A percentile compares a stretch with the other conserved stretches of the same genome.
phyloP scores from a whole-genome alignment of 2,888 invertebrate genomes.

The Apoda limacodes region DNA sequence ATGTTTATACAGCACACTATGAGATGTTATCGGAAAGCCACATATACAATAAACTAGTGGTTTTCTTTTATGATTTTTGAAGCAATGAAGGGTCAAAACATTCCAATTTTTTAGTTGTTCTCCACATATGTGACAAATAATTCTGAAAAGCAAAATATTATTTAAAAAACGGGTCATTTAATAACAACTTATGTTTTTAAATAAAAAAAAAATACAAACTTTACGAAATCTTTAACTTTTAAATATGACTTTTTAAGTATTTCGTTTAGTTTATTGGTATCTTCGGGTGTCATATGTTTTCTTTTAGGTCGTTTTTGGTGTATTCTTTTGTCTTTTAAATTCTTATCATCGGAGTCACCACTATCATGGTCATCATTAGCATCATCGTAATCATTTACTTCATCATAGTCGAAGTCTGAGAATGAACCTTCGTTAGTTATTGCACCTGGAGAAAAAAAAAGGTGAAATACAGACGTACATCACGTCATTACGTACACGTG shows the following conservation, averaged over 20 bases:
- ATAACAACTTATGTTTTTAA: constrained; percentile 12
- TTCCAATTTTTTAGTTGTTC: constrained; percentile 42
- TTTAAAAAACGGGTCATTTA: not conserved
- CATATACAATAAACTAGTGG: constrained; percentile 46
- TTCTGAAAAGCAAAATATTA: constrained; percentile 28
- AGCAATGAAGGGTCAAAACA: constrained; percentile 36
- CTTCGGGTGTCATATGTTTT: constrained; percentile 23
- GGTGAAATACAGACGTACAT: too few relatives aligned
- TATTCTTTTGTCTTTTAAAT: constrained; percentile 33
- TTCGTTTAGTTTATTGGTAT: not conserved
- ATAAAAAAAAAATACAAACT: constrained; percentile 18
- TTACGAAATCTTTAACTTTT: constrained; percentile 49
- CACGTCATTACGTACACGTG: too few relatives aligned
- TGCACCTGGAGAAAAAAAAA: constrained; percentile 30
- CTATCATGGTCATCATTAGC: constrained; percentile 23
- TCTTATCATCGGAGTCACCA: constrained; percentile 37
- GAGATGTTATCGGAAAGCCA: constrained; percentile 47
- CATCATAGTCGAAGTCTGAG: constrained; percentile 27
- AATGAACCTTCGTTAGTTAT: constrained; percentile 33
- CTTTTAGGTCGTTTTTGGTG: too few relatives aligned
- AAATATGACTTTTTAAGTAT: constrained; percentile 24
- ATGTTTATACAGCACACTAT: constrained; percentile 54
- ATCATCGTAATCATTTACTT: constrained; percentile 24
- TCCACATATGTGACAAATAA: constrained; percentile 43
- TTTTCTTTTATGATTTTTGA: constrained; percentile 39